Base-by-base conservation (phyloP, 2,797 vertebrate species). In the Microctenopoma steveboyesi region DNA sequence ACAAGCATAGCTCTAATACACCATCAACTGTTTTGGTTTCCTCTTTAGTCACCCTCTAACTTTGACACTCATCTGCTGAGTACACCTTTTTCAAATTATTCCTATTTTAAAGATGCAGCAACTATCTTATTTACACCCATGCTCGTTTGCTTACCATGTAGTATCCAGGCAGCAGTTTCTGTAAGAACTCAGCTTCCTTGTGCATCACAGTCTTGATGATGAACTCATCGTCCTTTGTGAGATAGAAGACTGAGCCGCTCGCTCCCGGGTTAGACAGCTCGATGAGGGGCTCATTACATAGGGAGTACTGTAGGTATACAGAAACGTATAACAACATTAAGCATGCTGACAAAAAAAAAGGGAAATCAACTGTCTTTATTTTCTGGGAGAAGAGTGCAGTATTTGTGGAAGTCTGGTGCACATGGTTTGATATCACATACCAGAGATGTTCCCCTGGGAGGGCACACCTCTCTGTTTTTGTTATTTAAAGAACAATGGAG, bases 151-250 rank as follows among this genome's bases (percentile, higher is more conserved):
- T 84, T 57, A 91, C 97, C 98, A 99, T 99, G 86, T 99, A 99
- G 94, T 99, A 99, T 79, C 98, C 98, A 0, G 98, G 98, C 60
- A 99, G 94, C 76, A 99, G 94, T 79, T 99, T 99, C 93, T 99
- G 98, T 43, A 99, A 92, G 88, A 99, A 99, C 76, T 99, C 97
- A 0, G 97, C 98, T 81, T 99, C 98, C 82, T 99, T 99, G 92
- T 99, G 97, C 97, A 98, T 97, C 84, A 99, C 98, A 0, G 98
- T 99, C 89, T 99, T 99, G 86, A 99, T 96, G 92, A 99, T 99
- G 90, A 99, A 99, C 87, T 99, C 97, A 0, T 99, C 98, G 0
- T 99, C 98, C 63, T 94, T 98, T 25, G 97, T 99, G 47, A 99
- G 94, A 11, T 98, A 99, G 93, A 99, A 99, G 62, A 99, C 95